A percentile compares a stretch with the other conserved stretches of the same genome.
Conservation (phyloP, 2,113 vertebrate species). For the Tonatia bakeri region DNA sequence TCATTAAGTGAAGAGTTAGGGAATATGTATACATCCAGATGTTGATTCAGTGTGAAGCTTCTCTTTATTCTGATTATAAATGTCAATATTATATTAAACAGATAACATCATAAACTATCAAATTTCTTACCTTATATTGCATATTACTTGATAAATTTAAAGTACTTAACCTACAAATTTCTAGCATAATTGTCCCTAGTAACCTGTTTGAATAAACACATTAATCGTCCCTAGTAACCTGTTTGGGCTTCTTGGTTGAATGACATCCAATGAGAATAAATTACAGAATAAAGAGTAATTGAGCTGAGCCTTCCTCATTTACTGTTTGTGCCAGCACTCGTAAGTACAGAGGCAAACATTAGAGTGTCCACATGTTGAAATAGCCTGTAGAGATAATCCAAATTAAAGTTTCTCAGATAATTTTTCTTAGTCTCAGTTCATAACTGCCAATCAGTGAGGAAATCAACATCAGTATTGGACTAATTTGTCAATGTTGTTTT, state of each 20-base stretch:
- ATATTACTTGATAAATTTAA: neutral
- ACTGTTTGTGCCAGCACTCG: neutral
- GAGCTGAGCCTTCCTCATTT: neutral
- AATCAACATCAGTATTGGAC: conserved; percentile 42
- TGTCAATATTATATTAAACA: neutral
- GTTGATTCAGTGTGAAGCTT: neutral
- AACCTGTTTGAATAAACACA: neutral
- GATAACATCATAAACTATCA: neutral
- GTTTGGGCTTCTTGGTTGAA: neutral
- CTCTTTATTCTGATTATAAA: neutral
- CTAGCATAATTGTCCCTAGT: neutral
- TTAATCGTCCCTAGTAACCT: neutral
- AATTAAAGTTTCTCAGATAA: conserved; percentile 37
- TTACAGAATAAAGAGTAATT: neutral
- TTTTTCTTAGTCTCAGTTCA: conserved; percentile 45
- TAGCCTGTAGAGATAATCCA: conserved; percentile 41
- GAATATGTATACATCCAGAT: neutral
- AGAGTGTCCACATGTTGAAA: neutral
- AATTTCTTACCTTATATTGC: neutral
- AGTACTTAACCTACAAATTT: neutral
- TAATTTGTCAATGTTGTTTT: conserved; percentile 29
- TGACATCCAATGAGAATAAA: neutral
- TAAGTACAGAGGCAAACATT: neutral
- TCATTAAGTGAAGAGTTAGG: neutral
- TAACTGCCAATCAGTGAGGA: conserved; percentile 54